Base-by-base conservation (phyloP, 2,797 vertebrate genomes). In the Telmatherina bonti region DNA sequence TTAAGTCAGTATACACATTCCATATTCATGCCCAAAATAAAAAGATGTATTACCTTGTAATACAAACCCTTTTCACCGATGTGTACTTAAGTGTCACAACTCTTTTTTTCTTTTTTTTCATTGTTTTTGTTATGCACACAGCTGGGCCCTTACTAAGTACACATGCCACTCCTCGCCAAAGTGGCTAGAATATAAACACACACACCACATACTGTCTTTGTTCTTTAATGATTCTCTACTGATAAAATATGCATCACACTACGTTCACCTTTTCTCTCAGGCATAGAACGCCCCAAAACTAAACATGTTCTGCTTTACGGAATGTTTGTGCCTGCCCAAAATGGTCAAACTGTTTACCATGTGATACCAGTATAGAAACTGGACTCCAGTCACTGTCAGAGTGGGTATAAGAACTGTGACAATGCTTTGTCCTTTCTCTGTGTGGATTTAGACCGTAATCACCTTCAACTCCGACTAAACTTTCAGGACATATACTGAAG, bases 251-350 rank as follows among this genome's bases (percentile, higher is more conserved):
- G 12, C 18, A 24, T 66, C 18, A 72, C 63, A 33, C 16, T 27
- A 62, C 54, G 71, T 70, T 62, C 67, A 77, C 30, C 58, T n/a
- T 76, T 79, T 45, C 67, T 74, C 15, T 87, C 72, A 74, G 2
- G 2, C 22, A 36, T 15, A 7, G 33, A 81, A 91, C 86, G n/a
- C 93, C 92, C 76, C 36, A 72, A 92, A 91, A 80, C 53, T 89
- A 94, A 94, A 94, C 88, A 6, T 24, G 20, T 76, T 81, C 79
- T 27, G 59, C 26, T 73, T 67, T 43, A 26, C 51, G 27, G 26
- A 47, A 55, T 68, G 67, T 73, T 78, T 72, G 52, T 38, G 54
- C 49, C 55, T 66, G 36, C 51, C n/a, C 10, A 61, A 51, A 43
- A 78, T 69, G 49, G 69, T 58, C 45, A 74, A 6, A 35, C 36